These are phyloP conservation scores for Dysmachus trigonus DNA, from an alignment of 2,888 invertebrate genomes.

Conservation along the genomic window DNA sequence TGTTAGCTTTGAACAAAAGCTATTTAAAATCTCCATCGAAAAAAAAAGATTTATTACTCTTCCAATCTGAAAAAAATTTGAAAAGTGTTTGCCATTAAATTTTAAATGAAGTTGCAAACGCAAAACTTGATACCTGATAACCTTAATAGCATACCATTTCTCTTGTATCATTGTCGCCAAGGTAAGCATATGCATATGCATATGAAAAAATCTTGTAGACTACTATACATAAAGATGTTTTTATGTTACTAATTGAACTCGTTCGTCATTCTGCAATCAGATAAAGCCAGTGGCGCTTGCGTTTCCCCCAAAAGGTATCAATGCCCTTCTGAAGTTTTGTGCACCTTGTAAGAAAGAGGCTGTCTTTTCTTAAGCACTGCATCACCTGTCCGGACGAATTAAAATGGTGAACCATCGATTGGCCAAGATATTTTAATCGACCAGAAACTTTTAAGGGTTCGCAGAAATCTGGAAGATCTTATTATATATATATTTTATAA, in stretches of 20 bases:
- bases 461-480: not conserved
- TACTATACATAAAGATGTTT: not conserved
- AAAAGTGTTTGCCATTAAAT: not conserved
- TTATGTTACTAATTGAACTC: not conserved
- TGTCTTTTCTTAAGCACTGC: not conserved
- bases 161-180: not conserved
- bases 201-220: not conserved
- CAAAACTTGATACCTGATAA: not conserved
- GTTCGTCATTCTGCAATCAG: not conserved
- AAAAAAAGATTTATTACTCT: too few relatives aligned
- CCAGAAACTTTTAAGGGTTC: not conserved
- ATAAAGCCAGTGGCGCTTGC: not conserved
- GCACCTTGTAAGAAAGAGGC: not conserved
- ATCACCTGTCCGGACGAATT: not conserved
- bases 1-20: too few relatives aligned
- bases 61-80: not conserved
- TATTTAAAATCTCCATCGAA: too few relatives aligned
- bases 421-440: not conserved
- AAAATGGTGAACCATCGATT: not conserved
- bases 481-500: not conserved
- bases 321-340: not conserved
- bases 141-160: not conserved
- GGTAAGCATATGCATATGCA: not conserved
- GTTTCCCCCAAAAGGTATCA: not conserved
- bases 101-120: not conserved